Evolutionary conservation across 2,113 vertebrate genomes (phyloP).

Genomic region (Centropus unirufus): DNA sequence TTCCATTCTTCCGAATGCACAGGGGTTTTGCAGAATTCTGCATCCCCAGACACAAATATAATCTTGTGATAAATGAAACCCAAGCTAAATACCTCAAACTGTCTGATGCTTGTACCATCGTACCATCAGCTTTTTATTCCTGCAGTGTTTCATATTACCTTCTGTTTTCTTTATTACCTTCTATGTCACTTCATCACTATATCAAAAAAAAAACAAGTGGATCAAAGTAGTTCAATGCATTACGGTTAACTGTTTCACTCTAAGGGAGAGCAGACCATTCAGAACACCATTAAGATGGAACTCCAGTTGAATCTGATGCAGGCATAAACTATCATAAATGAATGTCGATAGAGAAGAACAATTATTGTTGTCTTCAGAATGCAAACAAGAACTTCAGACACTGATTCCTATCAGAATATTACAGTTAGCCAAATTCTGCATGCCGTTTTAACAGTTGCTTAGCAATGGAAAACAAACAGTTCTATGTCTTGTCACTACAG

Average conservation of each 20-base stretch:
- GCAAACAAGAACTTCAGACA: slow-evolving; percentile 76
- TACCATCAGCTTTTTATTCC: slow-evolving; percentile 12
- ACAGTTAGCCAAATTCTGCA: slow-evolving; percentile 19
- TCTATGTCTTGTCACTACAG: slow-evolving; percentile 65
- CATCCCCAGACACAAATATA: not conserved
- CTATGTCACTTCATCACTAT: slow-evolving; percentile 6
- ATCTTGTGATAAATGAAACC: not conserved
- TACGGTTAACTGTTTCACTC: slow-evolving; percentile 64
- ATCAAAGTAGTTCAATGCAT: slow-evolving; percentile 54
- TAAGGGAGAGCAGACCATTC: slow-evolving; percentile 52
- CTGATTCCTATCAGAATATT: slow-evolving; percentile 63
- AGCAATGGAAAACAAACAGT: slow-evolving; percentile 72
- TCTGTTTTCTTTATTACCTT: not conserved
- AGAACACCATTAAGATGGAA: slow-evolving; percentile 39
- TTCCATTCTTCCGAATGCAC: not conserved
- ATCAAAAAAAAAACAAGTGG: slow-evolving; percentile 43
- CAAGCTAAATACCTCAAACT: not conserved
- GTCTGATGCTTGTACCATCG: not conserved
- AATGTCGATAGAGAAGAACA: slow-evolving; percentile 69
- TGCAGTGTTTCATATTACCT: not conserved
- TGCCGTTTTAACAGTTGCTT: slow-evolving; percentile 69
- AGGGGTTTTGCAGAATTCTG: not conserved
- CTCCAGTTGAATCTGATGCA: slow-evolving; percentile 55
- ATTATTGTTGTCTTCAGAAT: slow-evolving; percentile 75
- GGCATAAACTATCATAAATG: slow-evolving; percentile 70